Conservation (phyloP, 2,113 vertebrate species). For the Acrocephalus arundinaceus region DNA sequence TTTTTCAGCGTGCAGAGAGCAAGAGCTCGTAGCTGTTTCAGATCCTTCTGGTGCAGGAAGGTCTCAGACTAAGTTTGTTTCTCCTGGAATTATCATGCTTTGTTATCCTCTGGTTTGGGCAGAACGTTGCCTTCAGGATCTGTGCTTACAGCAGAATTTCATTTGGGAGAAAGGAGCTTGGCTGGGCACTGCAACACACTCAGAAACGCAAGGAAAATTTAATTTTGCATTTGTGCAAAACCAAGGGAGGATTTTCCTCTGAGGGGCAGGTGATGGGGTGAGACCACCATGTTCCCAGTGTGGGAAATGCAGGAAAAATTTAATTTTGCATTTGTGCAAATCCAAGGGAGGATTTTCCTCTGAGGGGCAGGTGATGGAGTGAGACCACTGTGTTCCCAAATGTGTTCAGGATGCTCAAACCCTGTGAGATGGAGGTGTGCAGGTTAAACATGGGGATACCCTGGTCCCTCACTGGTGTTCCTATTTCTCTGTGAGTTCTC, state of each 20-base stretch:
- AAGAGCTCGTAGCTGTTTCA: fast-evolving
- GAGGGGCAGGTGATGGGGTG: fast-evolving
- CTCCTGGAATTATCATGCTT: neutral
- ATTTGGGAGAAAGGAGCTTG: neutral
- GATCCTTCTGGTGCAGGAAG: neutral
- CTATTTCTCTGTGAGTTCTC: neutral
- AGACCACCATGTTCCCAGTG: neutral
- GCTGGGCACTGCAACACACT: fast-evolving
- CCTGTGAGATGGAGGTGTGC: neutral
- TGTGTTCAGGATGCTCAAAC: fast-evolving
- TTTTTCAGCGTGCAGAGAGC: neutral
- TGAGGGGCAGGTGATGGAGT: no score
- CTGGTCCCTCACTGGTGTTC: neutral
- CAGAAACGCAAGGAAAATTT: neutral
- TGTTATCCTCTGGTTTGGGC: neutral
- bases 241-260: neutral
- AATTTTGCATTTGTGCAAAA: neutral
- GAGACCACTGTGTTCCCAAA: fast-evolving
- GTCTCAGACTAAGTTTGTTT: neutral
- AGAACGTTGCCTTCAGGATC: neutral
- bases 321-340: no score
- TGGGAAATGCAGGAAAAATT: no score
- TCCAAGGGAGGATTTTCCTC: no score
- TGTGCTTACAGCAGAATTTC: neutral
- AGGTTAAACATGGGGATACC: no score